Conservation (phyloP, 1,140 invertebrate genomes). For the Kradibia gibbosae region DNA sequence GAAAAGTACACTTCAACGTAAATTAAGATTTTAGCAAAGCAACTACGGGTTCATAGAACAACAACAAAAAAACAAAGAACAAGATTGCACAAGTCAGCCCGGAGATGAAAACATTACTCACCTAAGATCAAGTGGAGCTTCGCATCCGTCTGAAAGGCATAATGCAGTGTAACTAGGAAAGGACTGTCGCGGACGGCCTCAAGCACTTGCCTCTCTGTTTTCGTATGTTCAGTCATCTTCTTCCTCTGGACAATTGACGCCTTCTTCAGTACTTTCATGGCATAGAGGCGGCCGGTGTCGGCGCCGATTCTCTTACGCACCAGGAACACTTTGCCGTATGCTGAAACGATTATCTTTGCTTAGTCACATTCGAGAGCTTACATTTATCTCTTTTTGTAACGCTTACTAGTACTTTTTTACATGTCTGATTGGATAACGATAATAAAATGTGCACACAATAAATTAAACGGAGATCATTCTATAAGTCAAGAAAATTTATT, state of each 20-base stretch:
- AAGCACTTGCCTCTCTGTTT: constrained; percentile 90
- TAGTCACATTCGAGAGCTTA: neutral
- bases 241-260: constrained; percentile 92
- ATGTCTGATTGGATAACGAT: too few relatives aligned
- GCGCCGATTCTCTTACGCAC: constrained; percentile 86
- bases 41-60: too few relatives aligned
- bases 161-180: constrained; percentile 93
- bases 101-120: constrained; percentile 69
- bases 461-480: too few relatives aligned
- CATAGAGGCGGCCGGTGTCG: constrained; percentile 89
- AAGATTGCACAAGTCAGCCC: neutral
- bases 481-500: too few relatives aligned
- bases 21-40: too few relatives aligned
- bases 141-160: constrained; percentile 94
- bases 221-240: constrained; percentile 94
- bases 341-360: constrained; percentile 69
- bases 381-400: neutral
- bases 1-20: too few relatives aligned
- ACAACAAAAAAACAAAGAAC: too few relatives aligned
- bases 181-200: constrained; percentile 91
- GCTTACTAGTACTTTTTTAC: too few relatives aligned
- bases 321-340: constrained; percentile 95
- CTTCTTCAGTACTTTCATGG: constrained; percentile 96
- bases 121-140: constrained; percentile 94
- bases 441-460: too few relatives aligned